Conservation (phyloP, 2,113 vertebrate species). For the Corvus hawaiiensis region DNA sequence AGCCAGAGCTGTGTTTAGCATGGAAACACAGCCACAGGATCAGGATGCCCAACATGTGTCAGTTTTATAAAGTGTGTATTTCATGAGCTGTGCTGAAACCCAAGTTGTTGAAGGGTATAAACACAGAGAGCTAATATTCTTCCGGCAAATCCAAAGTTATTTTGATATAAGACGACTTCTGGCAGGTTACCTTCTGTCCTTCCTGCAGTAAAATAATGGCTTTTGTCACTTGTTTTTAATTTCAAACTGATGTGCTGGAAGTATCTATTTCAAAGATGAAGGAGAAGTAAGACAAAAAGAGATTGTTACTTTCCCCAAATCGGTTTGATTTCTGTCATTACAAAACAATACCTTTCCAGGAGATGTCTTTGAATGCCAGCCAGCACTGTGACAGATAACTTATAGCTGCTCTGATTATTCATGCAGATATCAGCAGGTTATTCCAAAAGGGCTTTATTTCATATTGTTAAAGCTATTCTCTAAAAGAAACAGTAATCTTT, state of each 20-base stretch:
- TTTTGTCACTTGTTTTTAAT: slow-evolving; percentile 32
- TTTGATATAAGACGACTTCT: not conserved
- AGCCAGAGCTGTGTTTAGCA: not conserved
- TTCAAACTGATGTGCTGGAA: slow-evolving; percentile 15
- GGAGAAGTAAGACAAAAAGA: slow-evolving; percentile 39
- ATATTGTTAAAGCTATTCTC: slow-evolving; percentile 55
- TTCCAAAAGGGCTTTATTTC: slow-evolving; percentile 69
- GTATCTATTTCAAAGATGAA: slow-evolving; percentile 49
- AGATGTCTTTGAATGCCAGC: slow-evolving; percentile 53
- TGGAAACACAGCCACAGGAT: not conserved
- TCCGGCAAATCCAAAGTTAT: not conserved
- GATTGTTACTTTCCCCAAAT: slow-evolving; percentile 31
- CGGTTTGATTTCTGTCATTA: slow-evolving; percentile 62
- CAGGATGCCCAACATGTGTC: not conserved
- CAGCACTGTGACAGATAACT: slow-evolving; percentile 47
- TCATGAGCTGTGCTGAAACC: not conserved
- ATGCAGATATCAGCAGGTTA: slow-evolving; percentile 64
- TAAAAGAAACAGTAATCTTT: slow-evolving; percentile 75
- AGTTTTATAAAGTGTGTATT: not conserved
- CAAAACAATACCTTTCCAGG: slow-evolving; percentile 55
- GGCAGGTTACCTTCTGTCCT: slow-evolving; percentile 3
- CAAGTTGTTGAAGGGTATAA: not conserved
- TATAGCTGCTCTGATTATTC: slow-evolving; percentile 65
- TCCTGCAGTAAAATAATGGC: slow-evolving; percentile 15
- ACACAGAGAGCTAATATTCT: not conserved